Evolutionary conservation across 2,113 vertebrate genomes (phyloP), one percentile per base, ranked within the genome.

Genomic region (Reinhardtius hippoglossoides): DNA sequence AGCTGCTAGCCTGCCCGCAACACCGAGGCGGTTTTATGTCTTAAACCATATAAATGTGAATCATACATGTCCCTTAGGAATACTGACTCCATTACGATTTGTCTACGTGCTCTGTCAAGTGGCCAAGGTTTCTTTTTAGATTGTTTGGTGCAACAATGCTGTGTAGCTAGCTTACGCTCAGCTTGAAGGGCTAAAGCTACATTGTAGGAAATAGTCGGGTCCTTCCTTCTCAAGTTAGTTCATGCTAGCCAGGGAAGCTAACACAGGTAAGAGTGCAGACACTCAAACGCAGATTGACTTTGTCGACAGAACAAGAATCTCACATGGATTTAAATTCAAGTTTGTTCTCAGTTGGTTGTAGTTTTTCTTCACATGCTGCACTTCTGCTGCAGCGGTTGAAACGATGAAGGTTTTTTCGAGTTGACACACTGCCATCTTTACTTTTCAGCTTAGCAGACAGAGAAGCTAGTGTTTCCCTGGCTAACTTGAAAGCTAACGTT

Each of bases 191-290:
- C 76, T 71, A 64, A 56, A 80, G 81, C 81, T 80, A 69, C 67
- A 62, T 81, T 87, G 84, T 83, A 84, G 85, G 81, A 91, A 92
- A 80, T 83, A 83, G 90, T 80, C 85, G 64, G 77, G 63, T 16
- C 80, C 80, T 81, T 85, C 74, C 67, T 65, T 59, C 80, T 71
- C 52, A 78, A 80, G 42, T 85, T 74, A 69, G 83, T 83, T 62
- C 23, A 58, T 40, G 74, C 52, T 89, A 90, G 89, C 80, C 59
- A 56, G 40, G 42, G 59, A 3, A 20, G 86, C 84, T 83, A 78
- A 65, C 66, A 16, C 61, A 67, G 67, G 67, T 56, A 68, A 76
- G 24, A 71, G 56, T 69, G 42, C 40, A 52, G 61, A 72, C 63
- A 42, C 21, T 71, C 21, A 24, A 24, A 46, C 23, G 31, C 35